Base-by-base conservation (phyloP, 2,797 vertebrate genomes). In the Tarsius wallacei region DNA sequence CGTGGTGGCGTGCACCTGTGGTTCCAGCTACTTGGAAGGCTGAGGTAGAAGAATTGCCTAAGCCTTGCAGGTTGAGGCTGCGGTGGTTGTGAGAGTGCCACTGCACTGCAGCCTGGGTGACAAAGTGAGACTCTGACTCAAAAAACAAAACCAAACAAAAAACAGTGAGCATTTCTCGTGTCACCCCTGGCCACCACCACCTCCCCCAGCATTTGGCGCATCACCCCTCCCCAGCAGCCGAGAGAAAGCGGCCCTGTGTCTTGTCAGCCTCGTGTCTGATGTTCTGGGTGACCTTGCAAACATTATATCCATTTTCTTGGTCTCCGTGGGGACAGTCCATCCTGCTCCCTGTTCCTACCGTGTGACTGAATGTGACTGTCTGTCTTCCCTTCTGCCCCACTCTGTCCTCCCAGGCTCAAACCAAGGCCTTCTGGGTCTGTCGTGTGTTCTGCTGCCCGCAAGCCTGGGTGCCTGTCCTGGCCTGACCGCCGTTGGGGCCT, bases 241-340 rank as follows among this genome's bases (percentile, higher is more conserved):
- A 95, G 59, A 81, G n/a, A n/a, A n/a, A n/a, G n/a, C n/a, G n/a
- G n/a, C n/a, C n/a, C n/a, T n/a, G n/a, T n/a, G n/a, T n/a, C n/a
- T n/a, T n/a, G n/a, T n/a, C n/a, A n/a, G n/a, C n/a, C n/a, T n/a
- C n/a, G n/a, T n/a, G n/a, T n/a, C 70, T 33, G 49, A 8, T 71
- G 26, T 74, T 61, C 91, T n/a, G 3, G 74, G 9, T 19, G 55
- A 86, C 55, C 51, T 85, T 21, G 71, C 61, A 66, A 94, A 83
- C 84, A 71, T 59, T 36, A 87, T 55, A 57, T 95, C 78, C 63
- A n/a, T 96, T 85, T 94, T 55, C 66, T 82, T 88, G 73, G 71
- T 77, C 63, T 94, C 55, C 15, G 28, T 14, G 26, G n/a, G 53
- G 76, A 47, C 47, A 36, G 24, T 64, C 74, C 81, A 81, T 68